Base-by-base conservation (phyloP, 2,113 vertebrate species). In the Cyanoliseus patagonus region DNA sequence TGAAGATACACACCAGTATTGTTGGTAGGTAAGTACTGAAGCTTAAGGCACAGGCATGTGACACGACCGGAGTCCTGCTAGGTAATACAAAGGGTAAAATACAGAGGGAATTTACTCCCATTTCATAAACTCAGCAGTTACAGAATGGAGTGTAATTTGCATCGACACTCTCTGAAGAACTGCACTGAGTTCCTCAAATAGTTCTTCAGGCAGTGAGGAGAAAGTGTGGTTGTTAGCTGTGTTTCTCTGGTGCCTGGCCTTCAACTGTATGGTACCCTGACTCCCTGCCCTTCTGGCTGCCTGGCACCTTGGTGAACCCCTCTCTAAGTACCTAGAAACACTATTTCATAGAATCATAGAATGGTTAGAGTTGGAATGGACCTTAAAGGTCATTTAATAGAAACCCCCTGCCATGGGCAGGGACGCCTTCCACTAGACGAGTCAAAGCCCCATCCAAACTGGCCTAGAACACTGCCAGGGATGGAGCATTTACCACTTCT, bases 241-340 rank as follows among this genome's bases (percentile, higher is more conserved):
- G 15, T 41, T 75, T 49, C 7, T 63, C 12, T 22, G 4, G n/a
- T 13, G 42, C 42, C 24, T 47, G 33, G 30, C 42, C 27, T 9
- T 47, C 23, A 51, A 4, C 30, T 41, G 6, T 42, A 5, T 11
- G 8, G 4, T 55, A 24, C 35, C 7, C 7, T 24, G 47, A 4
- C 7, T 12, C 18, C 39, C 16, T 16, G 3, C 31, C 20, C 27
- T 62, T 67, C 44, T 63, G 63, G 17, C 63, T 0, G 8, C 33
- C 51, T 28, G 37, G 16, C 17, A 9, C 25, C 30, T 64, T 17
- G 24, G 17, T 42, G 5, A 27, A 66, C 24, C 19, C 0, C 0
- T 28, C 25, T 59, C 57, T 37, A 13, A n/a, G 39, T 12, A 42
- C n/a, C 28, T 10, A 31, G 47, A 77, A 53, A 75, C 13, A 11